Evolutionary conservation across 2,888 invertebrate genomes (phyloP).

Genomic region (Leptinotarsa rubiginosa): DNA sequence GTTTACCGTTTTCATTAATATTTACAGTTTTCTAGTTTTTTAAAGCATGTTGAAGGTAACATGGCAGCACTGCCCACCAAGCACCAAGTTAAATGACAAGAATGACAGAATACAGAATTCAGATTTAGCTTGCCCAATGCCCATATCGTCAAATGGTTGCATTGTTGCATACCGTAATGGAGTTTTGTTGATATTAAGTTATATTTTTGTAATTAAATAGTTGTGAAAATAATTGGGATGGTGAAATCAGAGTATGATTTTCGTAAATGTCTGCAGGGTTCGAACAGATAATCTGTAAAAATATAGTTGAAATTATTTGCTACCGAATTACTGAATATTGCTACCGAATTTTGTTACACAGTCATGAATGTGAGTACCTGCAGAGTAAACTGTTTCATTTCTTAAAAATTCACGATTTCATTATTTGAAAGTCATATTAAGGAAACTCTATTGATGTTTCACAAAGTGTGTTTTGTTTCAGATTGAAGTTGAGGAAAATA

Average conservation of each 20-base stretch:
- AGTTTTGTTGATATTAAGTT: conserved; percentile 8
- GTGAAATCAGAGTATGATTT: background rate
- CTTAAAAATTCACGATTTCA: background rate
- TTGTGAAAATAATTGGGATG: background rate
- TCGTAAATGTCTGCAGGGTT: background rate
- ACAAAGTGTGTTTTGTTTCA: background rate
- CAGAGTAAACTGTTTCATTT: background rate
- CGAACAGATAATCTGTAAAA: background rate
- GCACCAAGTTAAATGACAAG: no score
- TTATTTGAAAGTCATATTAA: background rate
- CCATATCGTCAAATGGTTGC: conserved; percentile 2
- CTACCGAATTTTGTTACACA: conserved; percentile 57
- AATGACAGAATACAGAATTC: no score
- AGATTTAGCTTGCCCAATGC: background rate
- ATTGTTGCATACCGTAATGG: background rate
- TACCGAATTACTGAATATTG: conserved; percentile 17
- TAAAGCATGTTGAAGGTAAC: no score
- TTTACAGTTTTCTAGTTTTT: no score
- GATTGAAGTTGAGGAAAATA: conserved; percentile 10
- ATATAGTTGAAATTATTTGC: background rate
- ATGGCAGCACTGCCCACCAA: no score
- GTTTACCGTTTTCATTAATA: no score
- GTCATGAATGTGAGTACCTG: conserved; percentile 49
- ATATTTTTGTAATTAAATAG: background rate
- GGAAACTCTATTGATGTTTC: background rate